A percentile compares a stretch with the other conserved stretches of the same genome.
Conservation (phyloP, 2,888 invertebrate genomes). For the Noctua fimbriata region DNA sequence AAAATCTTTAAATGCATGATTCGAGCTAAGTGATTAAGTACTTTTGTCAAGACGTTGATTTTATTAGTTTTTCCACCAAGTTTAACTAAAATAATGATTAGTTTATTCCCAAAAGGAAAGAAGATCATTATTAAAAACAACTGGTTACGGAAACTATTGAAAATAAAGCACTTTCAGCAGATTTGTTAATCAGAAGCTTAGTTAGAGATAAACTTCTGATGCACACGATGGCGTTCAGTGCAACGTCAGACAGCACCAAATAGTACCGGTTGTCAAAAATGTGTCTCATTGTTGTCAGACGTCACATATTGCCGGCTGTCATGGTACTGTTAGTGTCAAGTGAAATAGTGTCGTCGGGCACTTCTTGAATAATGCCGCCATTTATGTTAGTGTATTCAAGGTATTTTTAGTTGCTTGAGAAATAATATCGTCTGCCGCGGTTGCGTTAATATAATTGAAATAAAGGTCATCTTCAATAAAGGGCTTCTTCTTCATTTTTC, state of each 20-base stretch:
- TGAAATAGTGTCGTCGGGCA: background rate
- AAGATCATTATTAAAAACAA: no score
- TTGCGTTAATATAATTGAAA: background rate
- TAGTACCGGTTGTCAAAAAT: background rate
- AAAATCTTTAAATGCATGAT: background rate
- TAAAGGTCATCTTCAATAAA: no score
- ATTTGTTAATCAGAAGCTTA: background rate
- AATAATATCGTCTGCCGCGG: no score
- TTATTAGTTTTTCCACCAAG: no score
- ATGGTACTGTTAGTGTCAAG: background rate
- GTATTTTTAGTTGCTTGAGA: background rate
- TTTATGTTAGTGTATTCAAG: background rate
- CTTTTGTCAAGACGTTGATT: no score
- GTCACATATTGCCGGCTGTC: background rate
- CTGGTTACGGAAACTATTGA: no score
- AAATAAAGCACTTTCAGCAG: no score
- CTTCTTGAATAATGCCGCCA: background rate
- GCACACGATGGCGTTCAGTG: background rate
- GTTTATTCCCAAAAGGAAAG: no score
- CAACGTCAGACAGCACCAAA: background rate
- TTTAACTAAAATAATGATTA: no score
- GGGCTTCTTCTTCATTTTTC: background rate
- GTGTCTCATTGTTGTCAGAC: background rate
- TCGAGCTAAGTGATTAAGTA: background rate
- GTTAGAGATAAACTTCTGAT: background rate